These are phyloP conservation scores for Theonella swinhoei DNA, from an alignment of 37 sponge, comb jelly and placozoan genomes.

Conservation along the genomic window DNA sequence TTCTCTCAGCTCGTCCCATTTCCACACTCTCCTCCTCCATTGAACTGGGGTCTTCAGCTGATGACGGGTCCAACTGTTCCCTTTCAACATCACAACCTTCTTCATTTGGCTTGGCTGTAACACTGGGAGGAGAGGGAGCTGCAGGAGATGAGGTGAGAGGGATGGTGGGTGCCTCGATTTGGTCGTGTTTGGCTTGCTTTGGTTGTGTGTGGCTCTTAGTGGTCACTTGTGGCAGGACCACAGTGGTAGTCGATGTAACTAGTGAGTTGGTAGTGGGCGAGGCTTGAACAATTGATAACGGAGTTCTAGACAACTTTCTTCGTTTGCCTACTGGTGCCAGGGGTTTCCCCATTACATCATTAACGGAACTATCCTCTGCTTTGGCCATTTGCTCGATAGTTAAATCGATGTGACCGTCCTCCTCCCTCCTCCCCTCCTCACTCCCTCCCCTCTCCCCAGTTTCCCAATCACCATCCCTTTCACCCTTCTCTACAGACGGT, in stretches of 20 bases:
- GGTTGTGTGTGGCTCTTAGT: not conserved
- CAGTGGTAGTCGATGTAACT: too few species aligned
- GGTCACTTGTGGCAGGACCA: too few species aligned
- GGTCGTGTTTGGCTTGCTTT: not conserved
- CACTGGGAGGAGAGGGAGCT: too few species aligned
- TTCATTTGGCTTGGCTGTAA: too few species aligned
- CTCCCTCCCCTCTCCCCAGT: slow-evolving; percentile 4
- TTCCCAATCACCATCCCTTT: not conserved
- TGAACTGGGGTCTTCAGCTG: not conserved
- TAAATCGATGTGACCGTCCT: not conserved
- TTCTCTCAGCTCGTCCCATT: slow-evolving; percentile 11
- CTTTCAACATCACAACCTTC: not conserved
- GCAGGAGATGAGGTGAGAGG: too few species aligned
- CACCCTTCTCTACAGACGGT: not conserved
- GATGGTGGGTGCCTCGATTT: too few species aligned
- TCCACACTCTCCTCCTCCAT: too few species aligned
- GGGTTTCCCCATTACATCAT: not conserved
- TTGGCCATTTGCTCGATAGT: too few species aligned
- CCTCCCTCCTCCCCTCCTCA: not conserved
- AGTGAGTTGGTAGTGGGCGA: not conserved
- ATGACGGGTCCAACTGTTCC: not conserved
- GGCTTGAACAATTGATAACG: not conserved
- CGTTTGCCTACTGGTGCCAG: not conserved
- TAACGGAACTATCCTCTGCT: too few species aligned
- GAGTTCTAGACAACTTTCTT: not conserved